Conservation (phyloP, 2,888 invertebrate genomes). For the Tipula unca region DNA sequence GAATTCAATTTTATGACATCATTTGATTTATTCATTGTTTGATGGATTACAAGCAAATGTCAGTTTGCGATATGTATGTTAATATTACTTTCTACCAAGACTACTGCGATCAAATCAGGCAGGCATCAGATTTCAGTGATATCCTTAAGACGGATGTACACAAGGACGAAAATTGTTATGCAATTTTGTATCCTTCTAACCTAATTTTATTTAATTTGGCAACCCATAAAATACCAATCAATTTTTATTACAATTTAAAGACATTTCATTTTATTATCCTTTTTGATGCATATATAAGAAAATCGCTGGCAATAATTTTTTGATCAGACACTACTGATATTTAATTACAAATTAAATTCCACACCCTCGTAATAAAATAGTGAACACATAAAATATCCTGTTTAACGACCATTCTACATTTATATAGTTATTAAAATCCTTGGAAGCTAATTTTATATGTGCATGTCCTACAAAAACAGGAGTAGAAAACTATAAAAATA, state of each 20-base stretch:
- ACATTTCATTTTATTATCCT: neutral
- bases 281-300: neutral
- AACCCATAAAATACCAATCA: neutral
- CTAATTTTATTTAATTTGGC: neutral
- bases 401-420: neutral
- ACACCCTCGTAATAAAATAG: neutral
- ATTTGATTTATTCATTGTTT: no score
- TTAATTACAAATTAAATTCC: neutral
- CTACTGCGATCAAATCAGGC: no score
- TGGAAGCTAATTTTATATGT: neutral
- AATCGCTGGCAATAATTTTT: neutral
- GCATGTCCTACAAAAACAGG: neutral
- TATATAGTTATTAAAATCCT: neutral
- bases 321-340: neutral
- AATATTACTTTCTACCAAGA: no score
- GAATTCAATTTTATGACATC: no score
- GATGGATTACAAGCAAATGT: no score
- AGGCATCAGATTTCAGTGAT: no score
- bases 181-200: neutral
- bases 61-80: no score
- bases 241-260: neutral
- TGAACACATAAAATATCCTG: neutral
- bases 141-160: no score
- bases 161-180: neutral
- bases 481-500: neutral